Percentiles rank a stretch among this genome's conserved stretches.
Conservation (phyloP, 2,888 invertebrate species). For the Napeogenes sylphis region DNA sequence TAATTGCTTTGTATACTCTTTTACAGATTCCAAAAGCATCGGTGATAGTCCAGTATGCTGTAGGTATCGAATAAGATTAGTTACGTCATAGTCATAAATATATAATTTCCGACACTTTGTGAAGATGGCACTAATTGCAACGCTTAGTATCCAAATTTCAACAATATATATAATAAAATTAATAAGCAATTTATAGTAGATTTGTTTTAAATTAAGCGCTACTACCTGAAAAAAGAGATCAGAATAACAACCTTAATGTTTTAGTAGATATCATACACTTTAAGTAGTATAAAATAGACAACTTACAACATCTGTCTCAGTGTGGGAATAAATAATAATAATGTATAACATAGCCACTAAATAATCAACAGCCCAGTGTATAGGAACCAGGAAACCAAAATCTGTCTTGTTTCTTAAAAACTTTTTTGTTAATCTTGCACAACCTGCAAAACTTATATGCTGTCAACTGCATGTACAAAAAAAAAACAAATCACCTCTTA, state of each 20-base stretch:
- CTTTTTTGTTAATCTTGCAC: conserved; percentile 39
- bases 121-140: conserved; percentile 47
- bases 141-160: conserved; percentile 51
- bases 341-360: conserved; percentile 50
- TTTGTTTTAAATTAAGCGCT: conserved; percentile 40
- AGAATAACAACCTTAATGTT: background rate
- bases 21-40: conserved; percentile 41
- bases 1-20: conserved; percentile 48
- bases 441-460: conserved; percentile 38
- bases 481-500: background rate
- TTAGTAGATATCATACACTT: background rate
- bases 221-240: conserved; percentile 42
- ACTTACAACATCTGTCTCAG: conserved; percentile 44
- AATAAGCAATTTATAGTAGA: conserved; percentile 48
- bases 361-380: conserved; percentile 50
- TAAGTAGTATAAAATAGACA: conserved; percentile 6
- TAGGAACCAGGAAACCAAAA: conserved; percentile 48
- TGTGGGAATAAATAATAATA: conserved; percentile 42
- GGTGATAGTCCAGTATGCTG: conserved; percentile 46
- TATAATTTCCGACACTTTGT: conserved; percentile 49
- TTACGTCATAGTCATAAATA: conserved; percentile 50
- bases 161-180: conserved; percentile 42
- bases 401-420: conserved; percentile 11
- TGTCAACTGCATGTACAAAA: background rate
- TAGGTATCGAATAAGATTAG: conserved; percentile 45